Evolutionary conservation across 2,888 invertebrate species (phyloP).

Genomic region (Julus scandinavius): DNA sequence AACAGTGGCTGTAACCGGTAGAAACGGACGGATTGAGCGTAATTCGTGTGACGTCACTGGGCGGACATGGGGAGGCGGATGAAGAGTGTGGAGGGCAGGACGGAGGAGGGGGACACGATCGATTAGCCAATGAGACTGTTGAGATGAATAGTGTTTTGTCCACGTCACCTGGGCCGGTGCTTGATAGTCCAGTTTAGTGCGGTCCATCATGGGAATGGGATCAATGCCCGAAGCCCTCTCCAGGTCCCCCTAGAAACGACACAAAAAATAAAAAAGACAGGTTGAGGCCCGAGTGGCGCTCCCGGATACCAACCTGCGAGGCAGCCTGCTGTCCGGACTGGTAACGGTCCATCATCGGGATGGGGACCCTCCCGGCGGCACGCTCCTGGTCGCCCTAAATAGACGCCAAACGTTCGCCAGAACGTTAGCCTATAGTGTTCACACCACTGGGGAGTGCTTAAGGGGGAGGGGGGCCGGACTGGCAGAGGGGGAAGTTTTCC

Average conservation of each 20-base stretch:
- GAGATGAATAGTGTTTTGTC: slow-evolving; percentile 11
- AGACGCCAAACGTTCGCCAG: slow-evolving; percentile 61
- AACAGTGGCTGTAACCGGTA: not conserved
- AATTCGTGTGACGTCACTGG: slow-evolving; percentile 3
- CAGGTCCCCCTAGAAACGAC: slow-evolving; percentile 72
- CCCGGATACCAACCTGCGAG: slow-evolving; percentile 69
- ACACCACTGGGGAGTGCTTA: not conserved
- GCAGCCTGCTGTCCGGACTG: slow-evolving; percentile 79
- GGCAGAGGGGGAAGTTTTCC: not conserved
- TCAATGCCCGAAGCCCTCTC: slow-evolving; percentile 75
- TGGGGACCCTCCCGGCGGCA: slow-evolving; percentile 75
- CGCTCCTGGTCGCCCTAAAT: slow-evolving; percentile 75
- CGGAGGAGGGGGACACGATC: slow-evolving; percentile 33
- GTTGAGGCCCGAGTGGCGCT: slow-evolving; percentile 38
- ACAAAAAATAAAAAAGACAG: slow-evolving; percentile 49
- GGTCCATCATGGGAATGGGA: slow-evolving; percentile 85
- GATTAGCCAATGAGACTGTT: slow-evolving; percentile 15
- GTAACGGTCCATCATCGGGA: slow-evolving; percentile 83
- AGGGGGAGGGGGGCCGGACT: not conserved
- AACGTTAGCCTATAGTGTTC: not conserved
- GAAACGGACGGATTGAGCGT: slow-evolving; percentile 3
- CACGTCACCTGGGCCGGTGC: slow-evolving; percentile 76
- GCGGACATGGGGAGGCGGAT: slow-evolving; percentile 49
- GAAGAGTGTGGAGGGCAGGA: not conserved
- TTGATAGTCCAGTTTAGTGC: slow-evolving; percentile 78